Evolutionary conservation across 2,888 invertebrate species (phyloP).

Genomic region (Lasius fuliginosus): DNA sequence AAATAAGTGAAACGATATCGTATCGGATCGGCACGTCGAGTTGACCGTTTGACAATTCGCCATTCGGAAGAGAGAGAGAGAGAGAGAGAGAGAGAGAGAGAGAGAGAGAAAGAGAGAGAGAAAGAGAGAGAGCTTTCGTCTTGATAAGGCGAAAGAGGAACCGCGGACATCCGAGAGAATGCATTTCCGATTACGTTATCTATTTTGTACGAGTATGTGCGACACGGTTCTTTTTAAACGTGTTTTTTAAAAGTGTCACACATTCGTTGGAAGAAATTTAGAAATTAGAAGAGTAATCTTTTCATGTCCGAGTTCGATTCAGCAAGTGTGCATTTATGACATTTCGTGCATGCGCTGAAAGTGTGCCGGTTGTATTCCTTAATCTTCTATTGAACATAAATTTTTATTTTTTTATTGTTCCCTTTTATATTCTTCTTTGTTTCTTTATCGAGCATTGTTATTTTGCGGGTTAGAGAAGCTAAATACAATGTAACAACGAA

Average conservation of each 20-base stretch:
- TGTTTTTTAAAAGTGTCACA: background rate
- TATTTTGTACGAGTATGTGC: background rate
- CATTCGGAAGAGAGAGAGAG: background rate
- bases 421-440: background rate
- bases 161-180: conserved; percentile 14
- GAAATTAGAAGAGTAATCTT: background rate
- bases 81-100: background rate
- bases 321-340: background rate
- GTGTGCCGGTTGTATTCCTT: background rate
- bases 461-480: background rate
- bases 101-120: background rate
- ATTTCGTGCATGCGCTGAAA: conserved; percentile 12
- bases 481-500: background rate
- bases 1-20: conserved; percentile 66
- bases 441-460: background rate
- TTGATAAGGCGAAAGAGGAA: conserved; percentile 19
- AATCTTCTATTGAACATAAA: background rate
- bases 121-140: background rate
- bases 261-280: background rate
- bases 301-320: background rate
- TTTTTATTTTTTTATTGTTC: background rate
- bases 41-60: conserved; percentile 56
- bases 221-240: background rate
- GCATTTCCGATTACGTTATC: conserved; percentile 32
- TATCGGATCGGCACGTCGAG: conserved; percentile 58